Conservation (phyloP, 2,888 invertebrate genomes). For the Calliphora vomitoria region DNA sequence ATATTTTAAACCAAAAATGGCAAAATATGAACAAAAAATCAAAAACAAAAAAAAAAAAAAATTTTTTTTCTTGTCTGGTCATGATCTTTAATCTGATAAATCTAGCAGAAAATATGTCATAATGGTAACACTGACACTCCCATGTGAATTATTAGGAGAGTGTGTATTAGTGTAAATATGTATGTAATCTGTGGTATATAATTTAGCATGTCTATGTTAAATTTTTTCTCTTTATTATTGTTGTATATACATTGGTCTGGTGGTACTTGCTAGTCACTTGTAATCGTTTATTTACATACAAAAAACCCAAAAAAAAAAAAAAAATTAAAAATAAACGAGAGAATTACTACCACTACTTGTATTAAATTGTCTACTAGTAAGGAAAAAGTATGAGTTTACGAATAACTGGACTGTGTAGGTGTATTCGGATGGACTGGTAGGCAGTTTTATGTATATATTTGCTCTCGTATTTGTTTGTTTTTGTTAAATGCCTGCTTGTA, state of each 20-base stretch:
- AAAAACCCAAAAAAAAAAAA: too few relatives aligned
- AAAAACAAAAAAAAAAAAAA: too few relatives aligned
- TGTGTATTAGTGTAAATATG: neutral
- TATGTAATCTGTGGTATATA: conserved; percentile 8
- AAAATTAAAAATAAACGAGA: neutral
- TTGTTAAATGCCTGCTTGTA: neutral
- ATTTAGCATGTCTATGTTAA: conserved; percentile 61
- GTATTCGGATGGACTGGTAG: neutral
- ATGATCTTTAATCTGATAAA: too few relatives aligned
- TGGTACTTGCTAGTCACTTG: neutral
- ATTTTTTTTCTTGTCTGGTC: too few relatives aligned
- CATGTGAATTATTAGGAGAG: conserved; percentile 11
- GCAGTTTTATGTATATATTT: neutral
- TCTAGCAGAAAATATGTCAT: too few relatives aligned
- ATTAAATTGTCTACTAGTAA: neutral
- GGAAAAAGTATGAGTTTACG: neutral
- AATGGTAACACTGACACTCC: neutral
- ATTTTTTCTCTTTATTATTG: conserved; percentile 2
- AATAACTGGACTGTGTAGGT: conserved; percentile 51
- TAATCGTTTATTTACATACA: conserved; percentile 12
- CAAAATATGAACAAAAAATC: too few relatives aligned
- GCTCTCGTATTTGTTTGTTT: conserved; percentile 9
- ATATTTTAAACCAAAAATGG: too few relatives aligned
- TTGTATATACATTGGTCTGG: conserved; percentile 28
- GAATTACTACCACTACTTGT: neutral